phyloP scores from a whole-genome alignment of 2,113 vertebrate species.

The Nyctereutes procyonoides region DNA sequence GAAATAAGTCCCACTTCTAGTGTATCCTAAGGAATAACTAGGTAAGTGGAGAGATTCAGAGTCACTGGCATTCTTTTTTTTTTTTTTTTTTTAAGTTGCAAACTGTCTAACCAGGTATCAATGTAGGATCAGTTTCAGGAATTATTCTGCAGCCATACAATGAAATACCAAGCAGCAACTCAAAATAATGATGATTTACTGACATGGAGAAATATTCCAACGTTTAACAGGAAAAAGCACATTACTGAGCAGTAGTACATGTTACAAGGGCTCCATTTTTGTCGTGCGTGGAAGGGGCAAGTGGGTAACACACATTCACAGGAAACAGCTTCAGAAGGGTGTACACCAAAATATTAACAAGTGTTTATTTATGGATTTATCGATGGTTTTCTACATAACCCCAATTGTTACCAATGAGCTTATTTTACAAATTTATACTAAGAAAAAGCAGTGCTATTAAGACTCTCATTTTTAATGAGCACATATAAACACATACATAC shows the following conservation, averaged over 20 bases:
- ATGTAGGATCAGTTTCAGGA: neutral
- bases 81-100: neutral
- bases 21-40: neutral
- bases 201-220: neutral
- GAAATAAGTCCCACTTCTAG: neutral
- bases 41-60: neutral
- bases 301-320: rapidly evolving
- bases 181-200: neutral
- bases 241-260: neutral
- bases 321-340: neutral
- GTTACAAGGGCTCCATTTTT: neutral
- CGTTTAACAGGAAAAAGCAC: neutral
- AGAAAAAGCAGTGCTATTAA: neutral
- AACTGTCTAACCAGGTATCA: neutral
- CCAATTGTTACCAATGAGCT: neutral
- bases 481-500: neutral
- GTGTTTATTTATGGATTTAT: neutral
- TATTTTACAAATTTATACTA: neutral
- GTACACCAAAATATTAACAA: neutral
- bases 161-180: neutral
- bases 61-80: neutral
- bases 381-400: neutral
- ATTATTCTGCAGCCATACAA: neutral
- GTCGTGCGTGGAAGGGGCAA: rapidly evolving
- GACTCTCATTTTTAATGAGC: neutral